Evolutionary conservation across 1,140 invertebrate species (phyloP).

Genomic region (Diorhabda elongata): DNA sequence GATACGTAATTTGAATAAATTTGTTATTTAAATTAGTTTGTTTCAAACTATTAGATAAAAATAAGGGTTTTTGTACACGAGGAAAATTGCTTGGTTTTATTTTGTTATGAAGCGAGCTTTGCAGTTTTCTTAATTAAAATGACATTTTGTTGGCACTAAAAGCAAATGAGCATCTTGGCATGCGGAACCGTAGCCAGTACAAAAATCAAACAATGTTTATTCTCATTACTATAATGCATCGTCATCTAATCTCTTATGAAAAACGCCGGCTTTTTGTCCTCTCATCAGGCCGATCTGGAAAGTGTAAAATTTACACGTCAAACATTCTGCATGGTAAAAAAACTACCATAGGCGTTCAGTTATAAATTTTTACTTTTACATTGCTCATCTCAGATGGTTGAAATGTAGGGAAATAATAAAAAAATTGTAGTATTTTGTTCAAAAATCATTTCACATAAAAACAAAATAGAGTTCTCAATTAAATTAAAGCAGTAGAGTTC

Average conservation of each 20-base stretch:
- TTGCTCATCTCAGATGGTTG: too few species aligned
- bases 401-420: too few species aligned
- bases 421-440: too few species aligned
- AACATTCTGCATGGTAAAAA: background rate
- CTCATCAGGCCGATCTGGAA: conserved; percentile 4
- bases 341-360: background rate
- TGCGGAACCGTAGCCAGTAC: background rate
- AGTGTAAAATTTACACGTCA: conserved; percentile 9
- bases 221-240: background rate
- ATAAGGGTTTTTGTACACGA: background rate
- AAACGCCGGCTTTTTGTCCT: conserved; percentile 5
- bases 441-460: too few species aligned
- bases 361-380: too few species aligned
- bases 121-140: too few species aligned
- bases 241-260: background rate
- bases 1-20: too few species aligned
- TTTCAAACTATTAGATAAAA: background rate
- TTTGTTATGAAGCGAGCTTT: background rate
- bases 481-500: too few species aligned
- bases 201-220: conserved; percentile 1
- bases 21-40: background rate
- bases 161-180: too few species aligned
- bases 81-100: background rate
- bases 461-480: too few species aligned
- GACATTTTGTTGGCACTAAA: too few species aligned